These are phyloP conservation scores for Wiebesia pumilae DNA, from an alignment of 1,140 invertebrate genomes.

Conservation along the genomic window DNA sequence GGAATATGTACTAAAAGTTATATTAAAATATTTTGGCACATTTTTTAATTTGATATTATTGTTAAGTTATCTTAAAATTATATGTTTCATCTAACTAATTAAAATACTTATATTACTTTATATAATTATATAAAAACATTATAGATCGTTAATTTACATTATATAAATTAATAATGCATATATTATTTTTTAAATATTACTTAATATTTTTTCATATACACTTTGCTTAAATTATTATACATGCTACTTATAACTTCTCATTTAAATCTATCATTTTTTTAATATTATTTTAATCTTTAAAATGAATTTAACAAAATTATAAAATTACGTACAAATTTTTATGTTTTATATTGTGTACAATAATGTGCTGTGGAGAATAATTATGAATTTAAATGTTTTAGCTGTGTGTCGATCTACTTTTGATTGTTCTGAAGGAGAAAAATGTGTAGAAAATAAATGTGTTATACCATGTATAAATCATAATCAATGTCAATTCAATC, in stretches of 20 bases:
- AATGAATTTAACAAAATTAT: conserved; percentile 41
- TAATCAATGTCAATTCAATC: conserved; percentile 84
- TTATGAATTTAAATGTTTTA: conserved; percentile 58
- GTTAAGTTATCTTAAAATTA: not conserved
- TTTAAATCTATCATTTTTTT: conserved; percentile 35
- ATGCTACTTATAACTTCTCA: conserved; percentile 16
- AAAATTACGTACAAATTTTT: not conserved
- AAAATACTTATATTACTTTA: conserved; percentile 1
- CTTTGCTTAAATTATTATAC: conserved; percentile 33
- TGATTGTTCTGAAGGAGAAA: conserved; percentile 88
- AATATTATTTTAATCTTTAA: conserved; percentile 14
- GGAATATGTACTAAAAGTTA: not conserved
- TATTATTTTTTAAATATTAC: no score
- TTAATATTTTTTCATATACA: not conserved
- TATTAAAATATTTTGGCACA: not conserved
- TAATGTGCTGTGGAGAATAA: not conserved
- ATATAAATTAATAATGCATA: no score
- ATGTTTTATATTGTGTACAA: not conserved
- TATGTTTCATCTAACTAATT: not conserved
- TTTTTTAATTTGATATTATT: not conserved
- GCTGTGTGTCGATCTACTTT: conserved; percentile 84
- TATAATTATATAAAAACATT: not conserved
- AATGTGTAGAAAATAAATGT: conserved; percentile 86
- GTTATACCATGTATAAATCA: conserved; percentile 85
- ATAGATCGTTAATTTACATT: not conserved